phyloP scores from a whole-genome alignment of 2,888 invertebrate genomes.

The Patella depressa region DNA sequence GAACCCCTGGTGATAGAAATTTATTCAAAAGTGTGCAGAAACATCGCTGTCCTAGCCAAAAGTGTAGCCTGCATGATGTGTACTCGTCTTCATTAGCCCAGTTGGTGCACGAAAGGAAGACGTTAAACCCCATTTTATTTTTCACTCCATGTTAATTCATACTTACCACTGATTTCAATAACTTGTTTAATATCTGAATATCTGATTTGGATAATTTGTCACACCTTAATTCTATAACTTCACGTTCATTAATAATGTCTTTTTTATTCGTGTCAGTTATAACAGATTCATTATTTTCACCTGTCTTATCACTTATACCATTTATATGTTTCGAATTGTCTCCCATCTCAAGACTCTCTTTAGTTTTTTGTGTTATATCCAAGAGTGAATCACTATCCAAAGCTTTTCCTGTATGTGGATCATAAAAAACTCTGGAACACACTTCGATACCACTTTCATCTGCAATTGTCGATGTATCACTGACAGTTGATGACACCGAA shows the following conservation, averaged over 20 bases:
- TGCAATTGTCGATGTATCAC: neutral
- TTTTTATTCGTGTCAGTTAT: neutral
- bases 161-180: conserved; percentile 36
- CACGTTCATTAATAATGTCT: neutral
- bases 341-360: neutral
- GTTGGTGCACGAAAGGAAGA: too few relatives aligned
- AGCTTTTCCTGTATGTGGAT: neutral
- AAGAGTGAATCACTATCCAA: neutral
- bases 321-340: neutral
- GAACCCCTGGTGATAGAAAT: too few relatives aligned
- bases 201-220: conserved; percentile 33
- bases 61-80: too few relatives aligned
- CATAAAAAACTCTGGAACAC: neutral
- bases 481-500: neutral
- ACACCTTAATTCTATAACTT: neutral
- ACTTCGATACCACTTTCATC: neutral
- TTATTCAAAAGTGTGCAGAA: too few relatives aligned
- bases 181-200: conserved; percentile 31
- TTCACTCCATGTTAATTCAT: too few relatives aligned
- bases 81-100: too few relatives aligned
- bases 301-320: conserved; percentile 7
- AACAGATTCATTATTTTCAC: neutral
- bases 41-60: too few relatives aligned
- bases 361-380: too few relatives aligned
- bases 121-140: too few relatives aligned